Percentiles rank a stretch among this genome's conserved stretches.
Conservation (phyloP, 2,113 vertebrate genomes). For the Zingel zingel region DNA sequence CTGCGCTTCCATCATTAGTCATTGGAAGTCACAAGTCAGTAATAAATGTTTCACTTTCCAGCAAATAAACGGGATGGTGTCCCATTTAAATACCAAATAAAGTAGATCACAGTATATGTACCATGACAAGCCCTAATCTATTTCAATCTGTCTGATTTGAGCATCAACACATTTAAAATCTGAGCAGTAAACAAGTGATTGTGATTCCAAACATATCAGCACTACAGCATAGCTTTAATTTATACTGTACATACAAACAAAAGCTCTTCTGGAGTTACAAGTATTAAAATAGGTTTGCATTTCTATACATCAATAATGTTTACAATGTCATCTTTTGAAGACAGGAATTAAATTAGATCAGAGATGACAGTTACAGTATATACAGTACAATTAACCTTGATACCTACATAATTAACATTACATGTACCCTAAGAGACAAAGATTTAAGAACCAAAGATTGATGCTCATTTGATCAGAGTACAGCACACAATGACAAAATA, state of each 20-base stretch:
- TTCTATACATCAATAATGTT: slow-evolving; percentile 74
- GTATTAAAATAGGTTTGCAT: slow-evolving; percentile 81
- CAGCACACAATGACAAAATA: slow-evolving; percentile 6
- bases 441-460: slow-evolving; percentile 6
- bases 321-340: slow-evolving; percentile 67
- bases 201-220: slow-evolving; percentile 50
- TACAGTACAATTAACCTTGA: slow-evolving; percentile 68
- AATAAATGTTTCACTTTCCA: not conserved
- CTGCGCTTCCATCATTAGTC: not conserved
- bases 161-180: slow-evolving; percentile 6
- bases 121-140: no score
- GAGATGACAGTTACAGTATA: slow-evolving; percentile 59
- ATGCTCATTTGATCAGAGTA: slow-evolving; percentile 27
- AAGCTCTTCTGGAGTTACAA: slow-evolving; percentile 74
- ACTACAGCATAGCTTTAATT: slow-evolving; percentile 80
- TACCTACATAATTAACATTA: slow-evolving; percentile 43
- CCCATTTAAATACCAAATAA: not conserved
- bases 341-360: slow-evolving; percentile 64
- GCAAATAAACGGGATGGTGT: not conserved
- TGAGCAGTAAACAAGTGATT: slow-evolving; percentile 9
- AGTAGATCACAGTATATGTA: not conserved
- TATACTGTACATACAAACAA: slow-evolving; percentile 81
- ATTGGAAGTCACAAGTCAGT: not conserved
- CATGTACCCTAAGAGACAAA: slow-evolving; percentile 28
- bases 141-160: not conserved